Evolutionary conservation across 2,888 invertebrate species (phyloP).

Genomic region (Bombylius major): DNA sequence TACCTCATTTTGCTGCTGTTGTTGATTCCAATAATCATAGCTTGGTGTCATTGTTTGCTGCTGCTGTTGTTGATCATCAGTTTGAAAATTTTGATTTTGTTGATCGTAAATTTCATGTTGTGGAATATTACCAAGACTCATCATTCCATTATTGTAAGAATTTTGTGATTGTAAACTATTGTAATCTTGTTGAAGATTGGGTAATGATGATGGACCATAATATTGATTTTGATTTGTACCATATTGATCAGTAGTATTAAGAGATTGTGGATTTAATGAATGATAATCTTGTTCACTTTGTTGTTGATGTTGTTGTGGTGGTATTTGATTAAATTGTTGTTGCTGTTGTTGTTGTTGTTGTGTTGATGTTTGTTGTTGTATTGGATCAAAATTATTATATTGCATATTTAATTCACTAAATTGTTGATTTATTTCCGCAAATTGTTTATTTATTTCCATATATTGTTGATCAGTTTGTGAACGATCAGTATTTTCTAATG

Average conservation of each 20-base stretch:
- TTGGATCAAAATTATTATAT: constrained; percentile 19
- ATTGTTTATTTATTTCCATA: constrained; percentile 33
- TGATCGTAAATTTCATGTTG: constrained; percentile 12
- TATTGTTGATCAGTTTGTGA: constrained; percentile 31
- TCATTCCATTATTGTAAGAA: background rate
- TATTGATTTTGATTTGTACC: background rate
- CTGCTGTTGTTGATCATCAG: constrained; percentile 12
- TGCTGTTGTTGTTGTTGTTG: constrained; percentile 5
- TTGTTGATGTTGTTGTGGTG: constrained; percentile 12
- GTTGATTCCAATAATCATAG: constrained; percentile 16
- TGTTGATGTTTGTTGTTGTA: constrained; percentile 2
- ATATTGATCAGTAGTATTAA: constrained; percentile 6
- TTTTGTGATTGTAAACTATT: background rate
- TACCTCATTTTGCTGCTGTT: constrained; percentile 16
- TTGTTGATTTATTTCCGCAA: constrained; percentile 32
- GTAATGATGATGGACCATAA: background rate
- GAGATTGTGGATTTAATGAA: background rate
- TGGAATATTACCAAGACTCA: background rate
- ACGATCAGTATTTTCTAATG: background rate
- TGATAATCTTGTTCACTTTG: background rate
- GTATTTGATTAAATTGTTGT: constrained; percentile 11
- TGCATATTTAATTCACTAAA: constrained; percentile 33
- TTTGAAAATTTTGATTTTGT: constrained; percentile 9
- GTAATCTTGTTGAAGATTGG: background rate
- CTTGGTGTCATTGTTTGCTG: background rate